Base-by-base conservation (phyloP, 2,797 vertebrate species). In the Petrocephalus sullivani region DNA sequence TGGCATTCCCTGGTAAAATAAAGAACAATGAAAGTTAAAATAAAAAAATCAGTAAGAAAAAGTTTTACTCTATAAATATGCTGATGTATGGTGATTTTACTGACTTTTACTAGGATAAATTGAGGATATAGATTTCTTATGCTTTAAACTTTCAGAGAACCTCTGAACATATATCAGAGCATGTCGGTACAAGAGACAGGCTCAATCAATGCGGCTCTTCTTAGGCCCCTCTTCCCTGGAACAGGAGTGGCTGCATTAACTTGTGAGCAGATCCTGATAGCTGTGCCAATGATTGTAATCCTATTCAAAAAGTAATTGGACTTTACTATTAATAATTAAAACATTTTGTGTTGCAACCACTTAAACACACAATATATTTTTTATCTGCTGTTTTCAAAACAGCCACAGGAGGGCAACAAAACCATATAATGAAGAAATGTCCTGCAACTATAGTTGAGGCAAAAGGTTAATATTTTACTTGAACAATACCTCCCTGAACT, bases 1-100 rank as follows among this genome's bases (percentile, higher is more conserved):
- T 54, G 92, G 94, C 37, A 83, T 0, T 0, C 94, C 94, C 94
- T 95, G 28, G 0, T 88, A 33, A 86, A 21, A 53, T 64, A 21
- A 46, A 60, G 37, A 86, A 53, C 33, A 86, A 14, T 4, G 14
- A 53, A 53, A 6, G 7, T 75, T 14, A 33, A 87, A 56, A 54
- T 3, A 83, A 60, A 75, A 75, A 19, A 75, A 41, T 75, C 14
- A 5, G 67, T 67, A 67, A 67, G 23, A 67, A 33, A 67, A 67
- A 67, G 4, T 41, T 41, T 28, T 12, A 67, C 23, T 64, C 61
- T 28, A 28, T 4, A 1, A 67, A 67, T 10, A 67, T 58, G 57
- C 2, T 58, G 19, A 14, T n/a, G 14, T 16, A 58, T 58, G 3
- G 3, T 16, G 57, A 58, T 58, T 58, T 41, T 41, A 75, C 16